phyloP scores from a whole-genome alignment of 2,113 vertebrate genomes.

The Channa maculata region DNA sequence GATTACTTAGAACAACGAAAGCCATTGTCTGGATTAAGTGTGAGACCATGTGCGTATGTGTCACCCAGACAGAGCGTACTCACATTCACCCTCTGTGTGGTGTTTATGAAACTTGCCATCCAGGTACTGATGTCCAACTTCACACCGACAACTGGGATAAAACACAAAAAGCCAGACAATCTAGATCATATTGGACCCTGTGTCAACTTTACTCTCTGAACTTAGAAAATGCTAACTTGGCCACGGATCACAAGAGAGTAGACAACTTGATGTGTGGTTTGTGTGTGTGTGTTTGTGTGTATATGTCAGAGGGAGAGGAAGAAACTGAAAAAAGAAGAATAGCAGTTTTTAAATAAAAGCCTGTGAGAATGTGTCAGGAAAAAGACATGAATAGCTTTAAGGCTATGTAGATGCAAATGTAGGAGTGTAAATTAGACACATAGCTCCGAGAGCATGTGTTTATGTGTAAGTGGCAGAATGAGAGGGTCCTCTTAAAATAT shows the following conservation, averaged over 20 bases:
- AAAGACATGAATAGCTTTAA: constrained; percentile 10
- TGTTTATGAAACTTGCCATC: constrained; percentile 93
- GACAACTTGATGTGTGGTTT: constrained; percentile 70
- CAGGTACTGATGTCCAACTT: constrained; percentile 89
- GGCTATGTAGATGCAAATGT: constrained; percentile 7
- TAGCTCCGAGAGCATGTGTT: constrained; percentile 25
- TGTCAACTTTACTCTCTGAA: constrained; percentile 76
- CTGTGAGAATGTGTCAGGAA: constrained; percentile 26
- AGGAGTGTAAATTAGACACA: constrained; percentile 29
- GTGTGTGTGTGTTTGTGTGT: constrained; percentile 56
- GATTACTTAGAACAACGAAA: constrained; percentile 1
- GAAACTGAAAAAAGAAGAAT: constrained; percentile 46
- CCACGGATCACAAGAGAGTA: constrained; percentile 63
- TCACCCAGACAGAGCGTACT: constrained; percentile 65
- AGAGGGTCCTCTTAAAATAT: constrained; percentile 2
- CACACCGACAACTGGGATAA: constrained; percentile 92
- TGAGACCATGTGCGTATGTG: background rate
- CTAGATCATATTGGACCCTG: constrained; percentile 66
- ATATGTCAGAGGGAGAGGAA: constrained; percentile 38
- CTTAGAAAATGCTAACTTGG: constrained; percentile 69
- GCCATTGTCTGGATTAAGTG: background rate
- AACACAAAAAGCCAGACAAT: constrained; percentile 68
- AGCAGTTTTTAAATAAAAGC: constrained; percentile 35
- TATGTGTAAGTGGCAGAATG: constrained; percentile 19
- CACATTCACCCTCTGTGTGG: constrained; percentile 88